These are phyloP conservation scores for Apoda limacodes DNA, from an alignment of 2,888 invertebrate species.

Conservation along the genomic window DNA sequence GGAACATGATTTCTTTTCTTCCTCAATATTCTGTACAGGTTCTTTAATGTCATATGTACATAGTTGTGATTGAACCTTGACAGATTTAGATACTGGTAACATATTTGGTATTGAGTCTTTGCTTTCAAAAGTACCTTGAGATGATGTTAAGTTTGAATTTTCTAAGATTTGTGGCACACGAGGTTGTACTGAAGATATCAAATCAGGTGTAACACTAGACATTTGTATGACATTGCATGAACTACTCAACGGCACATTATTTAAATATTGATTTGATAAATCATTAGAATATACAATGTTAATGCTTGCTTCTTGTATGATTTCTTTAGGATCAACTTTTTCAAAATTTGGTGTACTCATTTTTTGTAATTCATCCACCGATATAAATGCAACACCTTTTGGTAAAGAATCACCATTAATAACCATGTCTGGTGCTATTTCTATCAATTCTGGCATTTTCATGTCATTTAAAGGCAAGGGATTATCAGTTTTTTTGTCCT, in stretches of 20 bases:
- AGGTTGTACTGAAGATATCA: constrained; percentile 52
- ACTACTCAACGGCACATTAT: constrained; percentile 31
- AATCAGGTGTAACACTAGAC: constrained; percentile 49
- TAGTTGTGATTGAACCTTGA: background rate
- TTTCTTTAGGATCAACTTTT: constrained; percentile 57
- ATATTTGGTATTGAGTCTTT: background rate
- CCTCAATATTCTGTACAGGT: constrained; percentile 20
- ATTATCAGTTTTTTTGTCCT: constrained; percentile 27
- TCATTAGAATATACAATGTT: constrained; percentile 60
- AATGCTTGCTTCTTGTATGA: constrained; percentile 60
- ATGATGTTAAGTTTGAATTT: constrained; percentile 15
- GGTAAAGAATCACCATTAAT: constrained; percentile 38
- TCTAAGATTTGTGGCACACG: constrained; percentile 24
- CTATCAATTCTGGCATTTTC: constrained; percentile 58
- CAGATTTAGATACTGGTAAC: background rate
- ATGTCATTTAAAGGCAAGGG: constrained; percentile 30
- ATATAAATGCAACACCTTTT: constrained; percentile 55
- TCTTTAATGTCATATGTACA: no score
- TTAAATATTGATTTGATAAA: constrained; percentile 45
- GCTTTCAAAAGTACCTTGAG: no score
- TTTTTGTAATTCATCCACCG: constrained; percentile 55
- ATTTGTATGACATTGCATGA: constrained; percentile 44
- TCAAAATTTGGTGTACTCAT: constrained; percentile 63
- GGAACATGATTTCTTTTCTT: constrained; percentile 50
- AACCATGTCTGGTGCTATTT: constrained; percentile 51